Conservation (phyloP, 2,113 vertebrate genomes). For the Macheiramphus alcinus region DNA sequence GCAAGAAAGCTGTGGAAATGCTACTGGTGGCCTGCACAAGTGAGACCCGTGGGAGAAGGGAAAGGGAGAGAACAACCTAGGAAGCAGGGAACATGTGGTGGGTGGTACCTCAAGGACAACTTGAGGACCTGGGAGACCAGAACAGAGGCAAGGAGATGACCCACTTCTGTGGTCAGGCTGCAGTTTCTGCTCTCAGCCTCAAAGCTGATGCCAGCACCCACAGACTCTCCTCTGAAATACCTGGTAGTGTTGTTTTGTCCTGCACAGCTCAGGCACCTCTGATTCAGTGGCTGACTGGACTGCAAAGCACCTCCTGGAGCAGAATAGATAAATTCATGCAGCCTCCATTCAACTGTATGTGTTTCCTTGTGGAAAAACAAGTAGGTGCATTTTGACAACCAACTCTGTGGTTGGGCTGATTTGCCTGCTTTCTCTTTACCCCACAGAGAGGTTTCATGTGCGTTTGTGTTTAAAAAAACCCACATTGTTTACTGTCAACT, state of each 20-base stretch:
- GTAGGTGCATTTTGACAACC: not conserved
- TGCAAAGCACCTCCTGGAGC: not conserved
- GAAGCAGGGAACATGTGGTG: not conserved
- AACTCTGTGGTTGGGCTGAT: not conserved
- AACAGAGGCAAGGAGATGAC: not conserved
- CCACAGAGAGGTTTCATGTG: not conserved
- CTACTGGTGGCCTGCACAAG: not conserved
- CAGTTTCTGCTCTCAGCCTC: not conserved
- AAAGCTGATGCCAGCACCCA: not conserved
- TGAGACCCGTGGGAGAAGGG: rapidly evolving
- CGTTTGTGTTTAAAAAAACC: not conserved
- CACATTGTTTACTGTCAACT: not conserved
- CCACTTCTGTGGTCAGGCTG: not conserved
- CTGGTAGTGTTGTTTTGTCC: not conserved
- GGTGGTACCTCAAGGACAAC: not conserved
- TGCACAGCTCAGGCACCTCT: not conserved
- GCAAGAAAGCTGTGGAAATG: not conserved
- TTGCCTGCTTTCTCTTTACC: not conserved
- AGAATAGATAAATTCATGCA: not conserved
- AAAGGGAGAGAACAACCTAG: not conserved
- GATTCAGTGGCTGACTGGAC: not conserved
- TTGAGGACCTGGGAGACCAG: not conserved
- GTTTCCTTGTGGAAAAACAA: not conserved
- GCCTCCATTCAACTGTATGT: rapidly evolving
- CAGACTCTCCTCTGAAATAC: not conserved